Conservation (phyloP, 2,888 invertebrate species). For the Hirudinaria manillensis region DNA sequence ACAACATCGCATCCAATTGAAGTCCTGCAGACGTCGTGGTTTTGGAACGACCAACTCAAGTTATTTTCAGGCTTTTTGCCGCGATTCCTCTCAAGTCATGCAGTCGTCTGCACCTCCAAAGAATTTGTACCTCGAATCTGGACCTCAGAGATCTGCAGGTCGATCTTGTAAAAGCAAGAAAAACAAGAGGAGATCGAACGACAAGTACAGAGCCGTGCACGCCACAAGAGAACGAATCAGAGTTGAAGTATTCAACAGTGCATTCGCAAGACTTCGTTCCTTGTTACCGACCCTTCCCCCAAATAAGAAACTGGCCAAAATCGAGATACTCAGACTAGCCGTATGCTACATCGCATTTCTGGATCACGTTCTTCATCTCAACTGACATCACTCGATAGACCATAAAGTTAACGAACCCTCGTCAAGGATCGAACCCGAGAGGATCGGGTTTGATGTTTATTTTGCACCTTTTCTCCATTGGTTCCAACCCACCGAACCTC, state of each 20-base stretch:
- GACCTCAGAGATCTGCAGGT: no score
- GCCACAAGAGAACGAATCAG: slow-evolving; percentile 90
- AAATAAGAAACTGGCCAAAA: slow-evolving; percentile 96
- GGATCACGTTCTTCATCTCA: slow-evolving; percentile 83
- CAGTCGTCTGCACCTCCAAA: not conserved
- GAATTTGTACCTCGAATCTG: not conserved
- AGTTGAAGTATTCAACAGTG: slow-evolving; percentile 94
- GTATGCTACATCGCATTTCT: slow-evolving; percentile 96
- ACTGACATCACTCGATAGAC: no score
- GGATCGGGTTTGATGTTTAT: no score
- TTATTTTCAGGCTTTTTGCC: not conserved
- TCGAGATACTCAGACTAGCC: slow-evolving; percentile 89
- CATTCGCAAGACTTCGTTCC: slow-evolving; percentile 82
- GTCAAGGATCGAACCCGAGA: no score
- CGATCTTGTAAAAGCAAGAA: not conserved
- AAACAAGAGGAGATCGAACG: slow-evolving; percentile 73
- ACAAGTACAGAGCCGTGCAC: slow-evolving; percentile 88
- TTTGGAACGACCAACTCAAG: no score
- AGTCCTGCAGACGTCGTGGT: not conserved
- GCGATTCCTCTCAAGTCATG: not conserved
- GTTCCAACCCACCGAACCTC: no score
- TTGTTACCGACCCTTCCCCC: slow-evolving; percentile 88
- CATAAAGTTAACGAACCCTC: no score
- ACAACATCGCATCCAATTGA: slow-evolving; percentile 1
- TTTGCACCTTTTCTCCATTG: no score